Percentiles rank a stretch among this genome's conserved stretches.
Conservation (phyloP, 2,113 vertebrate species). For the Dasyornis broadbenti region DNA sequence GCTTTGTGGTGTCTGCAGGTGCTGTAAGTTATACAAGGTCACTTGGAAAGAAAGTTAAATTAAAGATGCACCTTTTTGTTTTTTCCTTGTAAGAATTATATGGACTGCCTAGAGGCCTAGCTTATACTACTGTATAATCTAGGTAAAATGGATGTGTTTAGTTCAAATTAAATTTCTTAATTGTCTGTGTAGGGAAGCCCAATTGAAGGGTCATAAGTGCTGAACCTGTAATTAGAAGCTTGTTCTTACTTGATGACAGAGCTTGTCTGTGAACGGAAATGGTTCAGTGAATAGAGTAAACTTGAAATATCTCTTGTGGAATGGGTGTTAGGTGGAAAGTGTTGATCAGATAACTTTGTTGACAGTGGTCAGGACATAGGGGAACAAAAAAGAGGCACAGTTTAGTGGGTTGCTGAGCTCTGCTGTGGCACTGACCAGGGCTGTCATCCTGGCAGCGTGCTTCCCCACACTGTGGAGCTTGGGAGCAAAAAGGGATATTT, state of each 20-base stretch:
- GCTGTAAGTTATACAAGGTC: not conserved
- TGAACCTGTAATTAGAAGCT: not conserved
- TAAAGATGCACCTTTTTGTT: not conserved
- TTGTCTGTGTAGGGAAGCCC: not conserved
- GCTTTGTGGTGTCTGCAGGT: not conserved
- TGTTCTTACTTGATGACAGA: not conserved
- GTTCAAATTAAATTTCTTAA: not conserved
- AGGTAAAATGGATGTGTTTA: not conserved
- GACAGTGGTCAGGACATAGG: not conserved
- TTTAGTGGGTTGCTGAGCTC: not conserved
- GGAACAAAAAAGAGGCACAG: not conserved
- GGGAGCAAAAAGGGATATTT: not conserved
- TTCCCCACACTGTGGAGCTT: not conserved
- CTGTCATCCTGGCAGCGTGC: rapidly evolving
- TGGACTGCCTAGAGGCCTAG: not conserved
- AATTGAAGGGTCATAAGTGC: not conserved
- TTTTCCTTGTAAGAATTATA: not conserved
- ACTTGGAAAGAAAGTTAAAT: not conserved
- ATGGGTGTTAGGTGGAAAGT: not conserved
- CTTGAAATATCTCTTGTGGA: not conserved
- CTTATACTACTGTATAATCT: not conserved
- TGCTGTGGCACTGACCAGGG: not conserved
- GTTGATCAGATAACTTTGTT: not conserved
- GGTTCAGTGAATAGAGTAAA: not conserved
- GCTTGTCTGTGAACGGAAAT: not conserved